Evolutionary conservation across 2,888 invertebrate species (phyloP).

Genomic region (Digitonthophagus gazella): DNA sequence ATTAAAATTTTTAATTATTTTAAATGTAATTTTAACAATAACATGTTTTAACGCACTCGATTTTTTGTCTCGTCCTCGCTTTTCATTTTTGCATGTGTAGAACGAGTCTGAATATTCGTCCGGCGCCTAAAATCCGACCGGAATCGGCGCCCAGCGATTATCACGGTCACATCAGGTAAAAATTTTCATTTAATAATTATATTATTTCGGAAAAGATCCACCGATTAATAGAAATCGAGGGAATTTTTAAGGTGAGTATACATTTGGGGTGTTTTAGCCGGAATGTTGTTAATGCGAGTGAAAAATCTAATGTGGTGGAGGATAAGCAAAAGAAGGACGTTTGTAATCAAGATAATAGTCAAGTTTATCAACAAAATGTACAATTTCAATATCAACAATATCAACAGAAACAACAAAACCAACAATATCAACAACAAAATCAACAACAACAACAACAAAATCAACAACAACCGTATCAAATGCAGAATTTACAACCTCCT

Average conservation of each 20-base stretch:
- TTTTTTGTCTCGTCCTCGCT: no score
- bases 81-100: slow-evolving; percentile 26
- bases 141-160: slow-evolving; percentile 2
- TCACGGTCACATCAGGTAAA: not conserved
- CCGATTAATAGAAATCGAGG: not conserved
- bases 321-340: no score
- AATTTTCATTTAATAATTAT: slow-evolving; percentile 1
- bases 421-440: slow-evolving; percentile 17
- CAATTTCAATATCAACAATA: slow-evolving; percentile 5
- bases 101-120: slow-evolving; percentile 25
- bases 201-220: not conserved
- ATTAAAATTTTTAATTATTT: not conserved
- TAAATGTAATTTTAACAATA: no score
- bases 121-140: slow-evolving; percentile 17
- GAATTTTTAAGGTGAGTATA: slow-evolving; percentile 8
- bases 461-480: slow-evolving; percentile 5
- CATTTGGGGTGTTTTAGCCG: not conserved
- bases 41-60: no score
- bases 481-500: not conserved
- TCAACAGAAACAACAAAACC: slow-evolving; percentile 15
- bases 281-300: not conserved
- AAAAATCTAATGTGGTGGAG: no score
- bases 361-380: slow-evolving; percentile 20
- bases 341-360: not conserved
- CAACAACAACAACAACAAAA: slow-evolving; percentile 13